phyloP scores from a whole-genome alignment of 2,113 vertebrate genomes.

The Capricornis sumatraensis region DNA sequence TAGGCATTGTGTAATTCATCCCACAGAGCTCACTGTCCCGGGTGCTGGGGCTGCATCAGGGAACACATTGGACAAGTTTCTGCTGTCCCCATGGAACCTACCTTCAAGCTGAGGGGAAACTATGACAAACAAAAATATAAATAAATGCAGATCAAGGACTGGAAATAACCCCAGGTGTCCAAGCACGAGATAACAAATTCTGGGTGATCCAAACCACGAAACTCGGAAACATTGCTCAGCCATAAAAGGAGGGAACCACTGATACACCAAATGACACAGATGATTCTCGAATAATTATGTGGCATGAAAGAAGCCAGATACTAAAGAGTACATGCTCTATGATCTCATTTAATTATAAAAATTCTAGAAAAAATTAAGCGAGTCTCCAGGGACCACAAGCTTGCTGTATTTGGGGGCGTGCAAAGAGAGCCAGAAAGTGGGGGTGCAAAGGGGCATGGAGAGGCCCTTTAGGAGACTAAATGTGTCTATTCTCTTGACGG shows the following conservation, averaged over 20 bases:
- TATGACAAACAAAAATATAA: background rate
- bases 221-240: background rate
- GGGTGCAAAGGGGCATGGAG: background rate
- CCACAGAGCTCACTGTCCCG: background rate
- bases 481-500: background rate
- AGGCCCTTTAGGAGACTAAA: background rate
- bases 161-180: background rate
- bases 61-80: background rate
- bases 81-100: background rate
- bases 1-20: background rate
- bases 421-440: background rate
- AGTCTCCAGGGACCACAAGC: background rate
- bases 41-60: background rate
- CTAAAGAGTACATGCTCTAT: background rate
- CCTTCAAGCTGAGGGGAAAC: background rate
- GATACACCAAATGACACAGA: fast-evolving
- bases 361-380: background rate
- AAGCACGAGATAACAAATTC: background rate
- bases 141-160: background rate
- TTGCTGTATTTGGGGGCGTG: fast-evolving
- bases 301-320: background rate
- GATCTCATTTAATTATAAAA: background rate
- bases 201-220: background rate
- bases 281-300: background rate
- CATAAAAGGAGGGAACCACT: background rate